Percentiles rank a stretch among this genome's conserved stretches.
Conservation (phyloP, 2,888 invertebrate species). For the Apomyelois bistriatella region DNA sequence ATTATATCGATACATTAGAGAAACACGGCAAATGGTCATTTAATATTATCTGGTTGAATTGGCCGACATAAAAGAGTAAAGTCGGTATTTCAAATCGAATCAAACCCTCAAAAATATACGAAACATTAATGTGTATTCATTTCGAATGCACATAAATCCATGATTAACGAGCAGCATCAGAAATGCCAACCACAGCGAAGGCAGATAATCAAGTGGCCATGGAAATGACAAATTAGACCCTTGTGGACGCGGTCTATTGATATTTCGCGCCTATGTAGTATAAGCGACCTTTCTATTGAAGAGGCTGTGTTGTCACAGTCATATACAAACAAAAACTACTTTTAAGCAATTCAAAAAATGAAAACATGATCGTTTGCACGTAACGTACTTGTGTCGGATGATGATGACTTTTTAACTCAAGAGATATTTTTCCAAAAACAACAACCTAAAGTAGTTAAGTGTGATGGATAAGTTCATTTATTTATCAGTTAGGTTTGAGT, state of each 20-base stretch:
- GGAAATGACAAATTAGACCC: constrained; percentile 49
- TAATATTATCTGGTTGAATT: too few relatives aligned
- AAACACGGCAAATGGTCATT: too few relatives aligned
- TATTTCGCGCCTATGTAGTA: constrained; percentile 27
- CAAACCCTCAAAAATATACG: not conserved
- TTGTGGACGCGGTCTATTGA: constrained; percentile 30
- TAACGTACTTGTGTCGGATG: too few relatives aligned
- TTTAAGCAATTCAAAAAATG: too few relatives aligned
- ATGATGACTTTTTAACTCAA: too few relatives aligned
- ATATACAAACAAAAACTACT: not conserved
- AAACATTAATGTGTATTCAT: not conserved
- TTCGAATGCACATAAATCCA: constrained; percentile 19
- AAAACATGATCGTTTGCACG: too few relatives aligned
- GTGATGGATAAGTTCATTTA: too few relatives aligned
- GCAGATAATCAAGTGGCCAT: constrained; percentile 46
- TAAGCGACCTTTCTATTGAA: constrained; percentile 10
- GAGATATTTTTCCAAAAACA: too few relatives aligned
- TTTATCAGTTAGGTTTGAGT: too few relatives aligned
- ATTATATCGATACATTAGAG: too few relatives aligned
- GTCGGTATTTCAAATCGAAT: not conserved
- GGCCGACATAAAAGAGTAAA: too few relatives aligned
- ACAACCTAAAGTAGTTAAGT: too few relatives aligned
- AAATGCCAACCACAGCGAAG: constrained; percentile 29
- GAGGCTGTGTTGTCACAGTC: not conserved
- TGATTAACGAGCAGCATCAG: constrained; percentile 18